phyloP scores from a whole-genome alignment of 23 tunicate genomes.

The Trididemnum nubilum region DNA sequence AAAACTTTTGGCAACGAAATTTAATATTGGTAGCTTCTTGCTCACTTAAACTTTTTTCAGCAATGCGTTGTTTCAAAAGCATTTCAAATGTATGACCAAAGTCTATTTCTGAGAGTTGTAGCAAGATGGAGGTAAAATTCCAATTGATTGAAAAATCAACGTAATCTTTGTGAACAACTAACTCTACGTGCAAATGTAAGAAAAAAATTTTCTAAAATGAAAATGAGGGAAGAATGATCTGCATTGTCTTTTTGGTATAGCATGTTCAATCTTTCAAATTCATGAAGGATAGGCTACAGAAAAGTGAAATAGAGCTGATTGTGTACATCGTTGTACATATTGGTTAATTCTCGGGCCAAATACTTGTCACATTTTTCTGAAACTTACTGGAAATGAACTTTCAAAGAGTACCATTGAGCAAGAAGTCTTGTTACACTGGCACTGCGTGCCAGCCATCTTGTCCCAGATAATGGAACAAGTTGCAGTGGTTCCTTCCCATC shows the following conservation, averaged over 20 bases:
- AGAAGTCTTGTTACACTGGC: background rate
- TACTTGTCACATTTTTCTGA: slow-evolving; percentile 1
- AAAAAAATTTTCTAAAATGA: too few species aligned
- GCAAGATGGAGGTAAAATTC: background rate
- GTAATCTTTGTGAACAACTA: background rate
- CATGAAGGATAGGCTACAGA: background rate
- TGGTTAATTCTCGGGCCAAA: background rate
- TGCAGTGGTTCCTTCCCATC: slow-evolving; percentile 19
- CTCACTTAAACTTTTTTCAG: background rate
- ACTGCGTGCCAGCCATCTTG: slow-evolving; percentile 21
- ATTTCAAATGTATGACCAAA: background rate
- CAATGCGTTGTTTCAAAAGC: background rate
- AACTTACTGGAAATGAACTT: slow-evolving; percentile 5
- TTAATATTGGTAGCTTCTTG: background rate
- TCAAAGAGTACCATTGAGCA: background rate
- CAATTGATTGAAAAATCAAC: background rate
- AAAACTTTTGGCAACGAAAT: background rate
- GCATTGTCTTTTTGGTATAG: slow-evolving; percentile 11
- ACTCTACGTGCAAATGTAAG: too few species aligned
- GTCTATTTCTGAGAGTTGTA: background rate
- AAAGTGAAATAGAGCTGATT: slow-evolving; percentile 11
- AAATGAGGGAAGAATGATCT: too few species aligned
- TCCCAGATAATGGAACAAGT: background rate
- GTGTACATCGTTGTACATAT: background rate
- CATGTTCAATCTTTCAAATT: background rate